Evolutionary conservation across 2,888 invertebrate species (phyloP), one percentile per base, ranked within the genome.

Genomic region (Orchestes rusci): DNA sequence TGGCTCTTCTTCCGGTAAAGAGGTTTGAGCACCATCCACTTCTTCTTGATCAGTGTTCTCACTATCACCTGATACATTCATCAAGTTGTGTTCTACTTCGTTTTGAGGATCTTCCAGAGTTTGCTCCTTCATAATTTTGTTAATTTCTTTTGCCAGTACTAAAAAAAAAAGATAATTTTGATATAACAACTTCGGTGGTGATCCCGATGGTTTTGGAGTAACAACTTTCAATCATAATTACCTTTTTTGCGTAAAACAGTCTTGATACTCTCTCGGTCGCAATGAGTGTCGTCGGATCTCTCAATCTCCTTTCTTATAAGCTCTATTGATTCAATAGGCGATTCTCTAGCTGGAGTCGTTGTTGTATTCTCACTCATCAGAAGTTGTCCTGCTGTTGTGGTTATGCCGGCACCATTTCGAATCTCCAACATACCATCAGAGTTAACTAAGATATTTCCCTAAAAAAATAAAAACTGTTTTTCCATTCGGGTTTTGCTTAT

Each of bases 401-500:
- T 53, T 29, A 59, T 56, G 4, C 55, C 53, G 7, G 57, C 53
- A 3, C 59, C 57, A 48, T 67, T 65, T 45, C 65, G 50, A 12
- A 67, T 59, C 53, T 67, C 67, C 29, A 68, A 50, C 58, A 68
- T 45, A 7, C 65, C 68, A 51, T 68, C 64, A 1, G 68, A 67
- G 49, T 69, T 69, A n/a, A 69, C 58, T 58, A 68, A 58, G 30
- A 68, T 53, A 52, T 70, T 76, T 63, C 63, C 65, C 59, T 65
- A 55, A 41, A 33, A 37, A 43, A 36, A 43, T 2, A 36, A 29
- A 2, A 16, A 39, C n/a, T n/a, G n/a, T n/a, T n/a, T n/a, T n/a
- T n/a, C n/a, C n/a, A n/a, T n/a, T n/a, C n/a, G 23, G 23, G 23
- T 8, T 23, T 23, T 8, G 8, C 7, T 23, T 23, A 8, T 23